phyloP scores from a whole-genome alignment of 2,888 invertebrate genomes.

The Palloptera scutellata region DNA sequence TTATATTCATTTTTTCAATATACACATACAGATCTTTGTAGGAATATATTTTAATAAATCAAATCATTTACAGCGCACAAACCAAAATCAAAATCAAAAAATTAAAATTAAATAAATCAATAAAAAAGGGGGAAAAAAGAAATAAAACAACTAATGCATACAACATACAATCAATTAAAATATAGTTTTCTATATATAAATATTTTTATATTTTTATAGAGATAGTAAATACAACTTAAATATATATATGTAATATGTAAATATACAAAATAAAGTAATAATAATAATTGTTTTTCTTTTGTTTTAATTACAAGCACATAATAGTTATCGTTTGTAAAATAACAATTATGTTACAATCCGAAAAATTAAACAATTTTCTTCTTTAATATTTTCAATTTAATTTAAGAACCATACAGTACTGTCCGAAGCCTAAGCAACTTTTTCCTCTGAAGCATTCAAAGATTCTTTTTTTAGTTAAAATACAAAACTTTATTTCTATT shows the following conservation, averaged over 20 bases:
- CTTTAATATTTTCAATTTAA: background rate
- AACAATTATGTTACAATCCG: conserved; percentile 15
- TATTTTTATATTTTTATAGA: conserved; percentile 1
- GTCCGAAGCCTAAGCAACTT: too few relatives aligned
- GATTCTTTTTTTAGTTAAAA: too few relatives aligned
- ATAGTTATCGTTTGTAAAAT: conserved; percentile 9
- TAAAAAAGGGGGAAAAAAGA: background rate
- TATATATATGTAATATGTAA: conserved; percentile 11
- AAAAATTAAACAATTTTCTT: background rate
- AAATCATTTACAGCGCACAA: too few relatives aligned
- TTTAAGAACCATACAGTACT: background rate
- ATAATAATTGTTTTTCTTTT: background rate
- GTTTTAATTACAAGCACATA: conserved; percentile 16
- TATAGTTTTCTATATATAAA: background rate
- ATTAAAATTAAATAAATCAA: too few relatives aligned
- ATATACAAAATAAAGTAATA: conserved; percentile 3
- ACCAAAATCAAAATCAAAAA: too few relatives aligned
- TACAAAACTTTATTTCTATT: too few relatives aligned
- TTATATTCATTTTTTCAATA: background rate
- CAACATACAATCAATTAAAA: background rate
- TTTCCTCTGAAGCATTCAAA: too few relatives aligned
- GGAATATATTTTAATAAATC: too few relatives aligned
- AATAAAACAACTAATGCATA: background rate
- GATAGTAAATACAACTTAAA: conserved; percentile 23
- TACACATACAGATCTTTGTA: background rate